phyloP scores from a whole-genome alignment of 1,140 invertebrate genomes.

The Drosophila sulfurigaster region DNA sequence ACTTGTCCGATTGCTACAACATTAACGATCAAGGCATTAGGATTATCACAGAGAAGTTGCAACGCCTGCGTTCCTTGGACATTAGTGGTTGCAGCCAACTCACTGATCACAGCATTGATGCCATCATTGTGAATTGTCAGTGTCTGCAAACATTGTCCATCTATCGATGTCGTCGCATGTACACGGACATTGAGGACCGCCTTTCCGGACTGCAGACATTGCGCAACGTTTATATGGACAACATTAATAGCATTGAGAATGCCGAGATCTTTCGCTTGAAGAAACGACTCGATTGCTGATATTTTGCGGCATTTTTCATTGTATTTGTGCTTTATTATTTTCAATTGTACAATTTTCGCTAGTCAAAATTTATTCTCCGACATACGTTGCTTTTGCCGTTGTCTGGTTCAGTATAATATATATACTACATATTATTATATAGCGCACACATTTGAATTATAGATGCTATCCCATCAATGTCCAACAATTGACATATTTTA shows the following conservation, averaged over 20 bases:
- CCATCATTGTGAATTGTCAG: conserved; percentile 87
- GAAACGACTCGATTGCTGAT: conserved; percentile 83
- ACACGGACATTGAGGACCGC: conserved; percentile 85
- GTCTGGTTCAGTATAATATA: not conserved
- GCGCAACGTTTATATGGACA: conserved; percentile 81
- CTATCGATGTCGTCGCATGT: conserved; percentile 79
- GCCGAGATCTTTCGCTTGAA: conserved; percentile 77
- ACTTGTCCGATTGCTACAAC: conserved; percentile 88
- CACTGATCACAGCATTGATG: conserved; percentile 88
- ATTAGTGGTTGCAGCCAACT: conserved; percentile 89
- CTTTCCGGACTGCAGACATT: conserved; percentile 85
- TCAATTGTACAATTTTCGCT: conserved; percentile 81
- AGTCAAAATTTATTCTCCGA: conserved; percentile 41
- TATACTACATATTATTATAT: not conserved
- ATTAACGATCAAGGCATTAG: conserved; percentile 88
- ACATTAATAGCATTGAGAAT: conserved; percentile 75
- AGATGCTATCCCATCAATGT: conserved; percentile 16
- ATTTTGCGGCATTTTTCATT: conserved; percentile 80
- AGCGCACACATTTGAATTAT: conserved; percentile 2
- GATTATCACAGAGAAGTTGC: conserved; percentile 86
- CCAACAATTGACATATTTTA: conserved; percentile 22
- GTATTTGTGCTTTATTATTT: conserved; percentile 80
- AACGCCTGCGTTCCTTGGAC: conserved; percentile 87
- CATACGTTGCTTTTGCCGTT: not conserved
- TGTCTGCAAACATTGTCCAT: conserved; percentile 74